Conservation (phyloP, 1,140 invertebrate genomes). For the Pemphigus obesinymphae region DNA sequence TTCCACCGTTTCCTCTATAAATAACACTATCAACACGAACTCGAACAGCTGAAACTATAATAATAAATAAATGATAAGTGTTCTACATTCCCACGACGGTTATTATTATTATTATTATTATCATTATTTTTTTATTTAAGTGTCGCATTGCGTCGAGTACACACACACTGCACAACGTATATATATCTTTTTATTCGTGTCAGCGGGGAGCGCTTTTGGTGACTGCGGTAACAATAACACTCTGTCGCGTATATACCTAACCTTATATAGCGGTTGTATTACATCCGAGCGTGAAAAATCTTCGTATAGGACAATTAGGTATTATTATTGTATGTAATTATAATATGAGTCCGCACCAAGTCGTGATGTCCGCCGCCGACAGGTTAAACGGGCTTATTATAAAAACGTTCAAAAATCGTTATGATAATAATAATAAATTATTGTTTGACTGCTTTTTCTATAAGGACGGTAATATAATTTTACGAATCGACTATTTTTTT, state of each 20-base stretch:
- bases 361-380: neutral
- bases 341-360: too few species aligned
- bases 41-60: conserved; percentile 19
- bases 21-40: conserved; percentile 4
- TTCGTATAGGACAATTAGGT: too few species aligned
- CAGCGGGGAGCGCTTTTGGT: neutral
- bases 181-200: neutral
- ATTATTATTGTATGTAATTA: too few species aligned
- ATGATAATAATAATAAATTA: too few species aligned
- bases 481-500: too few species aligned
- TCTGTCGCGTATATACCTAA: too few species aligned
- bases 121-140: conserved; percentile 24
- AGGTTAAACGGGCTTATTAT: neutral
- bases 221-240: neutral
- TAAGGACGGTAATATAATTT: too few species aligned
- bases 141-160: conserved; percentile 30
- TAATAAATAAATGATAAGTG: conserved; percentile 25
- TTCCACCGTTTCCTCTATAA: neutral
- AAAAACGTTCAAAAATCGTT: neutral
- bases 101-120: too few species aligned
- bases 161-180: neutral
- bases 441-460: too few species aligned
- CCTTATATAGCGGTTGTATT: neutral
- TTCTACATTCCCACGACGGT: conserved; percentile 29
- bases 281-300: neutral